Base-by-base conservation (phyloP, 2,797 vertebrate genomes). In the Sardinella longiceps region DNA sequence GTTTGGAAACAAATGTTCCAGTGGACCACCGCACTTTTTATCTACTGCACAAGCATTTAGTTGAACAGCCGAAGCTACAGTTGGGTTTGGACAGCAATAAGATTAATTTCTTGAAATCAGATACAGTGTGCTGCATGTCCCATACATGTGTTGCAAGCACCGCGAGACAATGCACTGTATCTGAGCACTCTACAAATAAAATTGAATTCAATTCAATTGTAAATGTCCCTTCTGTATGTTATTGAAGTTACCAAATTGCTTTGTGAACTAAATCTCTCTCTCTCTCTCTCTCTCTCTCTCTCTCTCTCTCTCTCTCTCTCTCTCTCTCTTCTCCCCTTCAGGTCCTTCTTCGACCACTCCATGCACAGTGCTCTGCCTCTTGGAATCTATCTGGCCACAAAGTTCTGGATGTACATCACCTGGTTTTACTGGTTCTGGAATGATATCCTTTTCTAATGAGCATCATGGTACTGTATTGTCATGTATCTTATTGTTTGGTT, bases 391-490 rank as follows among this genome's bases (percentile, higher is more conserved):
- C 93, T 99, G 95, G 98, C 98, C 89, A 99, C 98, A 43, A 99
- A 99, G 95, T 99, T 99, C 94, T 99, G 98, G 98, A 99, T 99
- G 98, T 99, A 99, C 81, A 95, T 97, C 91, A 99, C 98, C 0
- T 99, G 98, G 98, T 98, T 99, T 93, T 98, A 98, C 93, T 99
- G 98, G 98, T 98, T 99, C 94, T 99, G 98, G 98, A 98, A 97
- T 87, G 97, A 99, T 99, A 99, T 99, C 98, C 96, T 97, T 97
- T 89, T 25, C 4, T 58, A 28, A 63, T 23, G 89, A 92, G 91
- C 88, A 70, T 53, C 48, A 25, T 37, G 33, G 45, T 9, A 50
- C 33, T 5, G 1, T 10, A 12, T 11, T 25, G 11, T 23, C 33
- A 37, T 30, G 20, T 12, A 37, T 70, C 28, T 9, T 25, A 25